Conservation (phyloP, 2,888 invertebrate genomes). For the Globia sparganii region DNA sequence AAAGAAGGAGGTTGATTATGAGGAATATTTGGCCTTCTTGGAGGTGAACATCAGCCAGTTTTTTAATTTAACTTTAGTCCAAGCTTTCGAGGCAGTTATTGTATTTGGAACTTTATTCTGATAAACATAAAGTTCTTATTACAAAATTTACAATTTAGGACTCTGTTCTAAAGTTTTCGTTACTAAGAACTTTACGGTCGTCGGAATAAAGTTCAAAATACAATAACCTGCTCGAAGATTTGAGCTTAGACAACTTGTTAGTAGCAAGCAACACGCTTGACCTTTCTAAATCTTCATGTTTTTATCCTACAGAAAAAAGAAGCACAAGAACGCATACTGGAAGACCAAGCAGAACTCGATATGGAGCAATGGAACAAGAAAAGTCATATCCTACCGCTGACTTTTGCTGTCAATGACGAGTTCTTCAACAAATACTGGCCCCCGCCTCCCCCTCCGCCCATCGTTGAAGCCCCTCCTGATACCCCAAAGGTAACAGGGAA, state of each 20-base stretch:
- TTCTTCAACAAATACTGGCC: constrained; percentile 86
- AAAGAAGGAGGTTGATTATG: constrained; percentile 77
- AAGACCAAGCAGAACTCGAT: constrained; percentile 75
- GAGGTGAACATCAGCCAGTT: constrained; percentile 71
- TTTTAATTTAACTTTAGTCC: not conserved
- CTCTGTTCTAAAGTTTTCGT: not conserved
- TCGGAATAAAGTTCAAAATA: not conserved
- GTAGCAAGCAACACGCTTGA: not conserved
- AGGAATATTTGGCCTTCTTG: constrained; percentile 79
- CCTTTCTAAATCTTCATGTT: not conserved
- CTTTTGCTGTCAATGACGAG: constrained; percentile 75
- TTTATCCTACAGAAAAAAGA: constrained; percentile 75
- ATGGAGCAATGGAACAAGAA: constrained; percentile 77
- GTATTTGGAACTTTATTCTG: not conserved
- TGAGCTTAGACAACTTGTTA: not conserved
- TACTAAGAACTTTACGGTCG: not conserved
- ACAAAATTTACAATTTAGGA: not conserved
- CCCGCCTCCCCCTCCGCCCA: constrained; percentile 76
- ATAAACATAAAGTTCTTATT: not conserved
- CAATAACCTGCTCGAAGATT: not conserved
- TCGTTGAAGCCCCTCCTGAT: constrained; percentile 42
- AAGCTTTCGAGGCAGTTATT: not conserved
- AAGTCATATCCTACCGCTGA: constrained; percentile 80
- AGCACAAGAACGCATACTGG: constrained; percentile 72
- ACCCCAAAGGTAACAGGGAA: constrained; percentile 62